phyloP scores from a whole-genome alignment of 2,113 vertebrate species.

The Vanacampus margaritifer region DNA sequence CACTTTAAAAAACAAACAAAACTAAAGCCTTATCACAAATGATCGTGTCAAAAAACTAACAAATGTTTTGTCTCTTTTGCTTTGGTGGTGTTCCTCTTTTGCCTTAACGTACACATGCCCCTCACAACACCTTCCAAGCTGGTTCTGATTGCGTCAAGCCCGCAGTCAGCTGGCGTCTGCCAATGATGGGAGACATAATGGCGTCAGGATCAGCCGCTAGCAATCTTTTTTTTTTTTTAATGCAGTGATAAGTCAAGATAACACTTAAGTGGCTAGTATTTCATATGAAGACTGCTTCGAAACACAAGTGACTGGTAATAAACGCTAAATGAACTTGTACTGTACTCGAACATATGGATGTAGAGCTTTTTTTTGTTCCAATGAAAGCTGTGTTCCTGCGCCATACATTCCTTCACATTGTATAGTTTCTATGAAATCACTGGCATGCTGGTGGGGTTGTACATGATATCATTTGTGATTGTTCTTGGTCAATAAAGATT shows the following conservation, averaged over 20 bases:
- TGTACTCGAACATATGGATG: constrained; percentile 59
- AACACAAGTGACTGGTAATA: constrained; percentile 20
- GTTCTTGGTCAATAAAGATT: constrained; percentile 67
- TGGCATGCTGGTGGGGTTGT: constrained; percentile 69
- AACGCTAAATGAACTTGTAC: constrained; percentile 36
- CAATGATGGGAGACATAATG: background rate
- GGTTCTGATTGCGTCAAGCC: background rate
- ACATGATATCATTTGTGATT: constrained; percentile 66
- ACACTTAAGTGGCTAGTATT: constrained; percentile 1
- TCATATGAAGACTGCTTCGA: constrained; percentile 6
- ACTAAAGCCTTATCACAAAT: constrained; percentile 59
- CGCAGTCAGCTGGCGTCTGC: background rate
- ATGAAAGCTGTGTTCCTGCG: constrained; percentile 31
- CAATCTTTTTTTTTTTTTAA: constrained; percentile 1
- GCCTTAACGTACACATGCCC: constrained; percentile 49
- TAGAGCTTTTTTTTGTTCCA: constrained; percentile 29
- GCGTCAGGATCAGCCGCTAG: background rate
- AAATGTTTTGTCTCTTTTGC: background rate
- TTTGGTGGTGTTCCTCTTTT: constrained; percentile 23
- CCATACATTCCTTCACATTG: constrained; percentile 68
- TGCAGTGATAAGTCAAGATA: background rate
- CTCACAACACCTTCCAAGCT: background rate
- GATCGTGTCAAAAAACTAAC: constrained; percentile 14
- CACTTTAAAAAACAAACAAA: constrained; percentile 16
- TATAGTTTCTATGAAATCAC: constrained; percentile 66